These are phyloP conservation scores for Empidonax alnorum DNA, from an alignment of 2,113 vertebrate species.

Conservation along the genomic window DNA sequence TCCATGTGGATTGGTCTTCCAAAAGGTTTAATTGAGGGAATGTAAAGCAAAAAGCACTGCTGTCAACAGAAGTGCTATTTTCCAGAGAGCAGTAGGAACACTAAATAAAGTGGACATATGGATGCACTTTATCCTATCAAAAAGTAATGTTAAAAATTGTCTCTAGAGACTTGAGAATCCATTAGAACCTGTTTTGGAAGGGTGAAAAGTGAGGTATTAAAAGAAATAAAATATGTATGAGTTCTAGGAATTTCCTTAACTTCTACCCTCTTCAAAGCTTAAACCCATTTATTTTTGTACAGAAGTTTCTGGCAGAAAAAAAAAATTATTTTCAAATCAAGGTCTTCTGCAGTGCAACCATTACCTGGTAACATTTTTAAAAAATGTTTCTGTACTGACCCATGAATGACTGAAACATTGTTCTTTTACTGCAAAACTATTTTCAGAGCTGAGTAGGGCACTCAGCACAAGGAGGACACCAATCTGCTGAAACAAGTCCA, in stretches of 20 bases:
- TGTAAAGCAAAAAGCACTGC: not conserved
- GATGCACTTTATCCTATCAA: conserved; percentile 28
- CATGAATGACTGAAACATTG: not conserved
- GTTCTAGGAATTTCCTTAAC: conserved; percentile 14
- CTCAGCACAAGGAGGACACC: accelerated
- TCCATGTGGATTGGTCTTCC: not conserved
- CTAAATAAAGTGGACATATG: not conserved
- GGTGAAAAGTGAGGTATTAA: conserved; percentile 24
- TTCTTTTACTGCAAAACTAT: not conserved
- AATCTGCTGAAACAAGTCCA: not conserved
- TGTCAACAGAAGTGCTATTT: not conserved
- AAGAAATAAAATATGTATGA: conserved; percentile 49
- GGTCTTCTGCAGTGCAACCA: not conserved
- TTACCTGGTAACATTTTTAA: not conserved
- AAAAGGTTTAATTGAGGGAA: not conserved
- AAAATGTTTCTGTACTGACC: not conserved
- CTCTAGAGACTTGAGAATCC: conserved; percentile 2
- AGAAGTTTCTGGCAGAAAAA: not conserved
- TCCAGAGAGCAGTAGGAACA: not conserved
- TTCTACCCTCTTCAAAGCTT: conserved; percentile 15
- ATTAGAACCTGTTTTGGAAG: conserved; percentile 8
- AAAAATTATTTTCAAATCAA: not conserved
- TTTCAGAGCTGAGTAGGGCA: not conserved
- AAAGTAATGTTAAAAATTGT: not conserved
- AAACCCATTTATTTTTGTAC: not conserved